Percentiles rank a stretch among this genome's conserved stretches.
phyloP scores from a whole-genome alignment of 2,888 invertebrate species.

The Acleris cristana region DNA sequence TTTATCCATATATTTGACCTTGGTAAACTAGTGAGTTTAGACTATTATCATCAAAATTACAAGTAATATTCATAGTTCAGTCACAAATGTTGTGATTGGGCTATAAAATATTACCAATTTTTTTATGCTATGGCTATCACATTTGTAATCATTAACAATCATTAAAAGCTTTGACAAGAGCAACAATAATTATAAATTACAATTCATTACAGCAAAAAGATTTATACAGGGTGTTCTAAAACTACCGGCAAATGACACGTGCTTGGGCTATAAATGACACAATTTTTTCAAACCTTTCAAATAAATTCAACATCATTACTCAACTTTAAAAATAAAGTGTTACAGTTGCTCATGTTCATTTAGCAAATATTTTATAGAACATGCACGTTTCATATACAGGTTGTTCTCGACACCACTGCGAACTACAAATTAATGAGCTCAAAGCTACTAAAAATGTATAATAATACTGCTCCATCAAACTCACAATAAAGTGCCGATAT shows the following conservation, averaged over 20 bases:
- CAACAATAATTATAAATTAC: conserved; percentile 57
- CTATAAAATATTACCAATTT: conserved; percentile 25
- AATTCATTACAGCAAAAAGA: conserved; percentile 40
- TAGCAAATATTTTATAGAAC: conserved; percentile 36
- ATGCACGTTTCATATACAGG: conserved; percentile 23
- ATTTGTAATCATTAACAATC: conserved; percentile 67
- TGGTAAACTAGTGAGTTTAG: conserved; percentile 53
- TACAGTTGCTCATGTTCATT: conserved; percentile 1
- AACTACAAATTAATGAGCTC: conserved; percentile 41
- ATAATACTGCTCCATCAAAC: conserved; percentile 66
- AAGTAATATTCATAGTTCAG: conserved; percentile 25
- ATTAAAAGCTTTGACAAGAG: conserved; percentile 74
- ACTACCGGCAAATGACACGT: conserved; percentile 6
- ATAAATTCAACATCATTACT: background rate
- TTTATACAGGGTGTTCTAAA: conserved; percentile 22
- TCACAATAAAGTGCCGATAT: conserved; percentile 45
- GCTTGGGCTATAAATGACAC: background rate
- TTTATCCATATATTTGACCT: conserved; percentile 46
- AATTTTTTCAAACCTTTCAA: background rate
- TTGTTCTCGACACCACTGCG: conserved; percentile 20
- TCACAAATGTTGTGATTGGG: background rate
- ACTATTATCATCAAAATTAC: conserved; percentile 39
- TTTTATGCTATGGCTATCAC: conserved; percentile 39
- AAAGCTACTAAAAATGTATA: conserved; percentile 49
- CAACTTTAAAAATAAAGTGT: background rate